These are phyloP conservation scores for Hyperoplus immaculatus DNA, from an alignment of 2,797 vertebrate species.

Conservation along the genomic window DNA sequence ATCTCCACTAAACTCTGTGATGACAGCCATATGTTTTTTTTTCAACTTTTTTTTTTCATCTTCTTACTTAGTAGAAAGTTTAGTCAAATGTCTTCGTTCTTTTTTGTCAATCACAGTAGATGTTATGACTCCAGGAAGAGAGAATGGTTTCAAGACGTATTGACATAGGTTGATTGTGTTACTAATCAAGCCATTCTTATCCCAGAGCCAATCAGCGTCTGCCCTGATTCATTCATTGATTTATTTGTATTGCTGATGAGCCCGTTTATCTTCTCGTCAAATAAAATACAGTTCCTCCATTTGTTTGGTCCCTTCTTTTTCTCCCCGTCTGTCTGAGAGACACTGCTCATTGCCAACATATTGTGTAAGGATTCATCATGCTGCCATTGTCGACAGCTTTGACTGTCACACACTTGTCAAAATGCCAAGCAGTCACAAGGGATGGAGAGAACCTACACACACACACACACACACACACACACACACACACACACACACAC, in stretches of 20 bases:
- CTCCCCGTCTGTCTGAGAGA: conserved; percentile 61
- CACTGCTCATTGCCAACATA: conserved; percentile 68
- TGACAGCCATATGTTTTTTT: neutral
- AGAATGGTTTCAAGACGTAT: conserved; percentile 44
- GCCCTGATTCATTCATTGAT: conserved; percentile 63
- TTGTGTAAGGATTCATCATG: conserved; percentile 74
- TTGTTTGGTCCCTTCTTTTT: conserved; percentile 57
- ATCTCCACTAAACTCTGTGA: neutral
- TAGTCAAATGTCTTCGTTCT: neutral
- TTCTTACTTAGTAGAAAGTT: neutral
- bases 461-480: neutral
- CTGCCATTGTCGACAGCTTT: conserved; percentile 69
- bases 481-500: too few species aligned
- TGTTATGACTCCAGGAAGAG: neutral
- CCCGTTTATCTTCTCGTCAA: conserved; percentile 58
- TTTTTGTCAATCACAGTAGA: neutral
- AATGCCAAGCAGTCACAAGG: conserved; percentile 68
- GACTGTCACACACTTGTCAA: conserved; percentile 78
- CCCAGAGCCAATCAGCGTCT: conserved; percentile 41
- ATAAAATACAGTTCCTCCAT: conserved; percentile 51
- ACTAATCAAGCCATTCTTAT: conserved; percentile 54
- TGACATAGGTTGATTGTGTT: conserved; percentile 62
- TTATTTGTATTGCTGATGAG: conserved; percentile 62
- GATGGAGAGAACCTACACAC: conserved; percentile 41
- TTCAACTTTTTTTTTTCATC: neutral